Evolutionary conservation across 1,140 invertebrate genomes (phyloP), one percentile per base, ranked within the genome.

Genomic region (Pseudomyrmex flavicornis): DNA sequence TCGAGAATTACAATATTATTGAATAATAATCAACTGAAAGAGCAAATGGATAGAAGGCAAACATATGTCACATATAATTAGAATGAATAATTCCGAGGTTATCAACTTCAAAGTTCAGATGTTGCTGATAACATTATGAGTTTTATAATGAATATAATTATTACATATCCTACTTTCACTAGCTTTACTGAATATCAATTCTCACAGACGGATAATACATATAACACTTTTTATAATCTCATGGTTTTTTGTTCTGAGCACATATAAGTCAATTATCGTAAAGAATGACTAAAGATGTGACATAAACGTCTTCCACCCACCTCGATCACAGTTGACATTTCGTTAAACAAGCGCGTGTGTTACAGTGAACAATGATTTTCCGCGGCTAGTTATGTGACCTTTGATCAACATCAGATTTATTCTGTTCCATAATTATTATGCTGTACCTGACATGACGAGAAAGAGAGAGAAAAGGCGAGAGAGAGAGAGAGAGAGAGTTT

Each of bases 281-380:
- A 80, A 80, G 66, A 35, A 35, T 35, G 5, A 35, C 35, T 5
- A 7, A 35, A 35, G 7, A 35, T 72, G 56, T 72, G 66, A 26
- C 61, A 76, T 56, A 70, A 80, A 61, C 76, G 72, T 68, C 76
- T 66, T 59, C 15, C 76, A 54, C 66, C 76, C 66, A 72, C 66
- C 50, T 58, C 54, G 76, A 70, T 70, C 70, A 79, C 70, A 79
- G 66, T n/a, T 80, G 76, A 80, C 76, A 80, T 80, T 72, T 80
- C 66, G 54, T n/a, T 35, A 63, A n/a, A 12, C 26, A 70, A 59
- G 46, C 76, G 66, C 66, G 48, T 59, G 44, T 44, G 66, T 70
- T 59, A 20, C 54, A 50, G 5, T 22, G 52, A 70, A 80, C 66
- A 80, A 61, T 72, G 54, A 59, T 72, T 80, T 72, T 59, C 54